Evolutionary conservation across 1,140 invertebrate species (phyloP), one percentile per base, ranked within the genome.

Genomic region (Saccostrea echinata): DNA sequence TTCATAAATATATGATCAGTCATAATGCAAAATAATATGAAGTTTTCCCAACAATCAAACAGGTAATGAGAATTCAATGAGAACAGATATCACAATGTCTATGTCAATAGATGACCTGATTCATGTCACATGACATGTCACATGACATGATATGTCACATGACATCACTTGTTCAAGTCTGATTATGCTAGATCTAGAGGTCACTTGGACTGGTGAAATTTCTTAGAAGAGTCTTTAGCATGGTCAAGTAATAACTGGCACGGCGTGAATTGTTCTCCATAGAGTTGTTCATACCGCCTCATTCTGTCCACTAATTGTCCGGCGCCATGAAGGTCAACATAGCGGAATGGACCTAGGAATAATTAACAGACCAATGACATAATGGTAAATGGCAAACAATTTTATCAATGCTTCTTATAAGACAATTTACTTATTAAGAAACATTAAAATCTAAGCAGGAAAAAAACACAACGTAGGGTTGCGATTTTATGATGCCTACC

Each of bases 251-350:
- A 96, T 51, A 98, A 96, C 94, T 99, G 97, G 86, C 98, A 98
- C 8, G 99, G 98, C 93, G 97, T 97, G 95, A 99, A 99, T 21
- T 97, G 96, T 57, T 94, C 93, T 61, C 98, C 98, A 93, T 99
- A 99, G 3, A 97, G 95, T 18, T 96, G 96, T 86, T 97, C 96
- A 94, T 97, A 99, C 89, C 97, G 96, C 92, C 97, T 96, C 98
- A 99, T 99, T 94, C 97, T 97, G 82, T 96, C 96, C 0, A 99
- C 98, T 86, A 99, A 95, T 92, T 97, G 98, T 81, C 96, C 96
- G 30, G 99, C 99, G 82, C 99, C 98, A 92, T 97, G 99, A 86
- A 96, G 96, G 94, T 99, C 99, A 0, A 99, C 96, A 97, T 98
- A 99, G 92, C 98, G 97, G 97, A 99, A 99, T 43, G 99, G 99